Conservation (phyloP, 2,797 vertebrate species). For the Rhabdophis nuchalis region DNA sequence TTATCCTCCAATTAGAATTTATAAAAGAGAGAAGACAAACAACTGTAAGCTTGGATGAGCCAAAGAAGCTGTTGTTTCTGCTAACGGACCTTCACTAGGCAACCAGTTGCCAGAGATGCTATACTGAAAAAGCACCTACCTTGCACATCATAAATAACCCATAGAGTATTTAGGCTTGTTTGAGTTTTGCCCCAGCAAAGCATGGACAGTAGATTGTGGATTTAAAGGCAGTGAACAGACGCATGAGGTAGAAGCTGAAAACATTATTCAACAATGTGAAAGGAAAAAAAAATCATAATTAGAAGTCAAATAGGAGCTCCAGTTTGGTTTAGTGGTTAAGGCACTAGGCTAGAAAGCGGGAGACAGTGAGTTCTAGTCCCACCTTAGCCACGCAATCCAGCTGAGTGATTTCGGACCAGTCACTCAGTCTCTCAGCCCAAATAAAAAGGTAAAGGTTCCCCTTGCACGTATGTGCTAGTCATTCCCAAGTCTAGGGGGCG, state of each 20-base stretch:
- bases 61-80: not conserved
- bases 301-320: not conserved
- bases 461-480: too few species aligned
- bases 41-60: not conserved
- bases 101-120: not conserved
- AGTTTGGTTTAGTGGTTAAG: not conserved
- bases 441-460: too few species aligned
- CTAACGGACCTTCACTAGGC: not conserved
- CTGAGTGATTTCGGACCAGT: not conserved
- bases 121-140: not conserved
- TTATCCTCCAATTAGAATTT: not conserved
- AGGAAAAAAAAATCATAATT: not conserved
- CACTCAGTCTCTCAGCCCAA: not conserved
- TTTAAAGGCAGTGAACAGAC: not conserved
- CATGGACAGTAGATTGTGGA: not conserved
- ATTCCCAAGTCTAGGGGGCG: too few species aligned
- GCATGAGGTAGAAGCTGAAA: not conserved
- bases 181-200: not conserved
- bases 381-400: not conserved
- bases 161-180: not conserved
- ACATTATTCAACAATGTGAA: not conserved
- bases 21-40: not conserved
- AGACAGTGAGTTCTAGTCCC: not conserved
- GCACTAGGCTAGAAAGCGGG: not conserved
- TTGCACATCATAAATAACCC: not conserved